A percentile compares a stretch with the other conserved stretches of the same genome.
Conservation (phyloP, 2,797 vertebrate species). For the Erpetoichthys calabaricus region DNA sequence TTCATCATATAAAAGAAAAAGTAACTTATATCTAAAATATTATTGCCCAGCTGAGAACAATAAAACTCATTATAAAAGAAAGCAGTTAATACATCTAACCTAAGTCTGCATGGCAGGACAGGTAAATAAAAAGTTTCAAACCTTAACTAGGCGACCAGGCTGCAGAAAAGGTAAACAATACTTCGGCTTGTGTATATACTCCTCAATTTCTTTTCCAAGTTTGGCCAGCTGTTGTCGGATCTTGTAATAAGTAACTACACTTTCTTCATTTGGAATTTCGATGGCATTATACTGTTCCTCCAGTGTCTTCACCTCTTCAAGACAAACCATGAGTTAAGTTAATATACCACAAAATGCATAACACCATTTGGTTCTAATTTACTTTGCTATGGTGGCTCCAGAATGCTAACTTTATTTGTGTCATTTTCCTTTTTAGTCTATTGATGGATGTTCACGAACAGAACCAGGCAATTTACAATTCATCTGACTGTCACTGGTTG, state of each 20-base stretch:
- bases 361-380: not conserved
- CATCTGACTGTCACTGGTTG: too few relatives aligned
- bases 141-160: conserved; percentile 85
- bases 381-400: too few relatives aligned
- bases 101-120: too few relatives aligned
- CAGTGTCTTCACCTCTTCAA: conserved; percentile 70
- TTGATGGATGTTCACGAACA: too few relatives aligned
- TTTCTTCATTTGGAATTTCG: conserved; percentile 85
- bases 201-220: conserved; percentile 83
- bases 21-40: not conserved
- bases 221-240: conserved; percentile 90
- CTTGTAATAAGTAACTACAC: conserved; percentile 84
- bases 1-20: not conserved
- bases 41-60: rapidly evolving
- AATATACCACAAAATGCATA: not conserved
- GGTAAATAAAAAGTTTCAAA: conserved; percentile 22
- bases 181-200: conserved; percentile 86
- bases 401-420: too few relatives aligned
- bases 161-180: conserved; percentile 90
- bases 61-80: not conserved
- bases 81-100: not conserved
- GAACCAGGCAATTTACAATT: too few relatives aligned
- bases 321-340: conserved; percentile 9
- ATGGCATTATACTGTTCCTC: conserved; percentile 81
- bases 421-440: too few relatives aligned